Evolutionary conservation across 2,113 vertebrate genomes (phyloP).

Genomic region (Serinus canaria): DNA sequence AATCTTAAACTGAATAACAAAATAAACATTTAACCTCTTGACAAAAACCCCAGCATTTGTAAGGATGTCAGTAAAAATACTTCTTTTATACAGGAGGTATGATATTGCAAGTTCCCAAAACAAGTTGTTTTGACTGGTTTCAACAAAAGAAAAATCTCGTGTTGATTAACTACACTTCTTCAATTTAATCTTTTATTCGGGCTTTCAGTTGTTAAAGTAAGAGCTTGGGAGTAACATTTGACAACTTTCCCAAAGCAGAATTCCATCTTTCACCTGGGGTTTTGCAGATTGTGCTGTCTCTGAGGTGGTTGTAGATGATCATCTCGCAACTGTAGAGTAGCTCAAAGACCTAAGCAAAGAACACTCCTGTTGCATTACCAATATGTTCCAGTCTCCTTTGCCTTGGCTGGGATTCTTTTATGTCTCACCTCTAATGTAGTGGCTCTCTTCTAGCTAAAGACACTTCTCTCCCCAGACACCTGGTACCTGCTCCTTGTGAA

Average conservation of each 20-base stretch:
- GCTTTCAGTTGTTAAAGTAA: neutral
- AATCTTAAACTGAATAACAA: neutral
- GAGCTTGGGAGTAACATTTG: neutral
- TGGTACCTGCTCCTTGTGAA: neutral
- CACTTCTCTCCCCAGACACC: neutral
- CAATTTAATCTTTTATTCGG: neutral
- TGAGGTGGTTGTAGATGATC: rapidly evolving
- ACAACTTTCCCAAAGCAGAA: neutral
- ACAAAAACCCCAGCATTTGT: neutral
- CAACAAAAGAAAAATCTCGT: neutral
- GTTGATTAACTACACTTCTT: neutral
- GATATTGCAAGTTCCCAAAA: neutral
- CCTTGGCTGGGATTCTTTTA: neutral
- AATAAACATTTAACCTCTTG: neutral
- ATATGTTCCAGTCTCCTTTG: neutral
- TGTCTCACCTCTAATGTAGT: neutral
- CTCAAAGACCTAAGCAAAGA: neutral
- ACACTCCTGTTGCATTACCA: rapidly evolving
- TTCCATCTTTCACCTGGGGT: neutral
- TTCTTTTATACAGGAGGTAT: neutral
- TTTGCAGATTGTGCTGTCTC: neutral
- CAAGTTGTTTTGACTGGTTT: neutral
- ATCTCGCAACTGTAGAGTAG: neutral
- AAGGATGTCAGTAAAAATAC: neutral
- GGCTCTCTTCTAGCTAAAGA: neutral